Evolutionary conservation across 2,113 vertebrate species (phyloP).

Genomic region (Sinocyclocheilus anshuiensis): DNA sequence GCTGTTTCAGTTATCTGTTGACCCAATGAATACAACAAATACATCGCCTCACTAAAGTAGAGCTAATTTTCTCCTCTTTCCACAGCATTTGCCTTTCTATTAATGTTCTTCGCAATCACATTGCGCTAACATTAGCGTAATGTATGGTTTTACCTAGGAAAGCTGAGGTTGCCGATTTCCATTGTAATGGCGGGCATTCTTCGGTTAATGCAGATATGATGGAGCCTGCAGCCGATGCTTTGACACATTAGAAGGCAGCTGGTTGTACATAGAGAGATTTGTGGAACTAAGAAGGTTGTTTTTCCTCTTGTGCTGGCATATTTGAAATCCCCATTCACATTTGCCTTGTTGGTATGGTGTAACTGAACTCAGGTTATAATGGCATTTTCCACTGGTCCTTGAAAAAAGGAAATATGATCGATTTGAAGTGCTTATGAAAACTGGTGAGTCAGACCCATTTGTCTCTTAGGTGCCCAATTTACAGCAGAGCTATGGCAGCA

Average conservation of each 20-base stretch:
- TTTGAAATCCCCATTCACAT: slow-evolving; percentile 40
- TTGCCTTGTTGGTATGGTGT: slow-evolving; percentile 38
- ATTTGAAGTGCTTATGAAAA: slow-evolving; percentile 46
- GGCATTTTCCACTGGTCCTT: slow-evolving; percentile 40
- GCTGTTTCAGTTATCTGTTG: slow-evolving; percentile 28
- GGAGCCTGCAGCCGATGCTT: slow-evolving; percentile 39
- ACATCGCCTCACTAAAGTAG: slow-evolving; percentile 15
- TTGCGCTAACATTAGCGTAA: slow-evolving; percentile 48
- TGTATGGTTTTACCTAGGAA: slow-evolving; percentile 46
- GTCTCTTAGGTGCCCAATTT: slow-evolving; percentile 38
- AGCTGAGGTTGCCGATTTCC: slow-evolving; percentile 48
- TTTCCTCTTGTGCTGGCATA: slow-evolving; percentile 24
- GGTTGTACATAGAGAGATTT: slow-evolving; percentile 44
- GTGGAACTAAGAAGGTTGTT: slow-evolving; percentile 31
- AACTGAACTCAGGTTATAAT: slow-evolving; percentile 33
- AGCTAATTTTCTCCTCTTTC: slow-evolving; percentile 46
- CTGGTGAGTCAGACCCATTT: slow-evolving; percentile 48
- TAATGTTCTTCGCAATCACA: slow-evolving; percentile 43
- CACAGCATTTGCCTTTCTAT: slow-evolving; percentile 52
- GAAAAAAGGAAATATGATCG: slow-evolving; percentile 46
- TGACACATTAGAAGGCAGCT: slow-evolving; percentile 47
- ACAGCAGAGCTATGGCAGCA: slow-evolving; percentile 30
- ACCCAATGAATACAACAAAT: slow-evolving; percentile 42
- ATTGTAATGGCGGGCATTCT: slow-evolving; percentile 49
- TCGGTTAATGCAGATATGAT: slow-evolving; percentile 51